Evolutionary conservation across 2,113 vertebrate species (phyloP).

Genomic region (Pluvianellus socialis): DNA sequence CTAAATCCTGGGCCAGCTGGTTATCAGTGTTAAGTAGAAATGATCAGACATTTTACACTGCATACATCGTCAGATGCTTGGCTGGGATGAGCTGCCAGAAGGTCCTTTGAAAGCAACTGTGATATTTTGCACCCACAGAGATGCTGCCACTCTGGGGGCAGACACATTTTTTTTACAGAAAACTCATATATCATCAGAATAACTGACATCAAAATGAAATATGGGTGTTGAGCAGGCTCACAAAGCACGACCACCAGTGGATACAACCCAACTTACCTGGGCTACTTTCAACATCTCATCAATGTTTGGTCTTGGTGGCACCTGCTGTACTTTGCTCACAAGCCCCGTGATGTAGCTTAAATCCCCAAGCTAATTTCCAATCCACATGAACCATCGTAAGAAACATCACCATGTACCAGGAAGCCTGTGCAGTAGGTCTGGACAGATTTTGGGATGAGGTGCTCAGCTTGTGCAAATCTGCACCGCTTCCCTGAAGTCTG

Average conservation of each 20-base stretch:
- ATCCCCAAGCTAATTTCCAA: neutral
- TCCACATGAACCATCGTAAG: rapidly evolving
- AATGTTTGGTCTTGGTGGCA: neutral
- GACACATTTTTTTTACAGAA: neutral
- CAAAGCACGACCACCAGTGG: neutral
- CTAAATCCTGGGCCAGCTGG: neutral
- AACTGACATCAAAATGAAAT: neutral
- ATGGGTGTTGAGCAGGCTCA: neutral
- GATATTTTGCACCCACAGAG: neutral
- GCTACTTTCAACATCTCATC: neutral
- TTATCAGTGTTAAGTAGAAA: neutral
- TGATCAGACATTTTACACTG: neutral
- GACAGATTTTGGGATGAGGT: neutral
- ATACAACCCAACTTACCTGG: no score
- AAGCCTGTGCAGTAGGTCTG: neutral
- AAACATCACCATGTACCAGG: neutral
- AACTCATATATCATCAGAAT: neutral
- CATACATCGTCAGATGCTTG: neutral
- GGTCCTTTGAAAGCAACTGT: neutral
- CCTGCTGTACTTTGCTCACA: neutral
- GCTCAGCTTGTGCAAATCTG: neutral
- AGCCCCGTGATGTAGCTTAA: rapidly evolving
- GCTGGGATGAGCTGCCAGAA: neutral
- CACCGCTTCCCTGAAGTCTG: neutral
- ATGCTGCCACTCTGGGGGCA: neutral